Evolutionary conservation across 2,888 invertebrate genomes (phyloP).

Genomic region (Sinopyrophorus schimmeli): DNA sequence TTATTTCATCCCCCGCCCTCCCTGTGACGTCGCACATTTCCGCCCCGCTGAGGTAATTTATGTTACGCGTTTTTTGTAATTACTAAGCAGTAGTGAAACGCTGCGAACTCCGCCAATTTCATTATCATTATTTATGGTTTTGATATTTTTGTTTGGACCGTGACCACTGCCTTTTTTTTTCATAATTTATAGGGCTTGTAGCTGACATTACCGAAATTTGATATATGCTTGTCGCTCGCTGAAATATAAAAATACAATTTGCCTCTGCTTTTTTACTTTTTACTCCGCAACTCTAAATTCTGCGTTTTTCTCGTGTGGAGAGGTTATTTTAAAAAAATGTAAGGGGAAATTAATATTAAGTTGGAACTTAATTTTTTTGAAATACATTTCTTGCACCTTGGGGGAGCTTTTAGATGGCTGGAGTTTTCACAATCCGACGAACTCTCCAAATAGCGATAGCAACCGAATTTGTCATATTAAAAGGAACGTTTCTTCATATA

Average conservation of each 20-base stretch:
- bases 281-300: no score
- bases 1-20: slow-evolving; percentile 38
- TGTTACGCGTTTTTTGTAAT: slow-evolving; percentile 45
- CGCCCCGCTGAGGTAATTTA: slow-evolving; percentile 41
- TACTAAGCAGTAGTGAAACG: slow-evolving; percentile 38
- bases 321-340: no score
- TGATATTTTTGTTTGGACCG: slow-evolving; percentile 34
- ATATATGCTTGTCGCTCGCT: slow-evolving; percentile 23
- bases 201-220: slow-evolving; percentile 27
- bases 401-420: no score
- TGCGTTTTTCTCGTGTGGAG: no score
- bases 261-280: slow-evolving; percentile 2
- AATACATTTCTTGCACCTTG: no score
- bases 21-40: slow-evolving; percentile 35
- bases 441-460: no score
- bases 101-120: slow-evolving; percentile 35
- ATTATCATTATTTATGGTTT: slow-evolving; percentile 39
- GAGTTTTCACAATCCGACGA: no score
- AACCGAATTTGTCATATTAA: no score
- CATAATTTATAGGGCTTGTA: slow-evolving; percentile 33
- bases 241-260: slow-evolving; percentile 18
- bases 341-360: no score
- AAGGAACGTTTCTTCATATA: no score
- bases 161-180: slow-evolving; percentile 32
- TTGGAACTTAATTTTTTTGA: no score